phyloP scores from a whole-genome alignment of 2,113 vertebrate genomes.

The Chloropsis hardwickii region DNA sequence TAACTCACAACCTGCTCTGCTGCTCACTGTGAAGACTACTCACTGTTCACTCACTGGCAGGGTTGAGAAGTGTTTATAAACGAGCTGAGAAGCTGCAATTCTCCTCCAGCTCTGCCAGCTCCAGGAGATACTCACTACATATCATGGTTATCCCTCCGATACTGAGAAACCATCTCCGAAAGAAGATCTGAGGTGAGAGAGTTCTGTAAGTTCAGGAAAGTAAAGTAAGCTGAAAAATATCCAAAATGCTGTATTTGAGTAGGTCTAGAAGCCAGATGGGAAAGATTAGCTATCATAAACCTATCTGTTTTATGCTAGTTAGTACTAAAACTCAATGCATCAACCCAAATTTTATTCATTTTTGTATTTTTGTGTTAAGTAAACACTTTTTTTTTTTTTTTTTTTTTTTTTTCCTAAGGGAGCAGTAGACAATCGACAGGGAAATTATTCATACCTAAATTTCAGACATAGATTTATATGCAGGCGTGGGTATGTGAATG shows the following conservation, averaged over 20 bases:
- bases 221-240: background rate
- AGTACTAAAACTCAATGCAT: background rate
- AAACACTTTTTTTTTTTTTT: background rate
- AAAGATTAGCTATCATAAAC: background rate
- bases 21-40: background rate
- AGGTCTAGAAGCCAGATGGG: background rate
- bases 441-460: background rate
- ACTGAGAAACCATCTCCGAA: background rate
- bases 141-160: background rate
- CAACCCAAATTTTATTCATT: background rate
- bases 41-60: background rate
- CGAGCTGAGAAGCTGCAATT: background rate
- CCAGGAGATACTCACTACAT: background rate
- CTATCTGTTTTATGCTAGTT: background rate
- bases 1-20: background rate
- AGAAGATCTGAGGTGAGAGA: background rate
- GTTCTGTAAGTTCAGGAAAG: accelerated
- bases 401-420: background rate
- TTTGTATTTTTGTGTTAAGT: background rate
- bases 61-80: conserved; percentile 18
- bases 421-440: background rate
- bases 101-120: background rate
- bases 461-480: background rate
- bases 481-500: background rate
- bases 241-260: background rate